These are phyloP conservation scores for Standfussiana lucernea DNA, from an alignment of 2,888 invertebrate genomes.

Conservation along the genomic window DNA sequence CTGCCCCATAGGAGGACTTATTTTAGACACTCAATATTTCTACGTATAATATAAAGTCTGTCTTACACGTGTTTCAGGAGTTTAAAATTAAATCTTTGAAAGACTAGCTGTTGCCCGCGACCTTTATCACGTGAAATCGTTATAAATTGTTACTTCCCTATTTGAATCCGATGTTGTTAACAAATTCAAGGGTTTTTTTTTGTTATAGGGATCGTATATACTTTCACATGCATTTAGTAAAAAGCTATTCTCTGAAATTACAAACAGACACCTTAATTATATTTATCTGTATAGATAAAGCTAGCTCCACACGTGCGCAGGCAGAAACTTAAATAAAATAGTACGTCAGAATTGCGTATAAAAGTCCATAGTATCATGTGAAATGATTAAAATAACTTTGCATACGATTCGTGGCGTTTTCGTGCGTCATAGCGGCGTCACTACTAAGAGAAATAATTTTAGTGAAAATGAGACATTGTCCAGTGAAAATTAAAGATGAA, in stretches of 20 bases:
- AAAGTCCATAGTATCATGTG: slow-evolving; percentile 14
- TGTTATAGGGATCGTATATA: no score
- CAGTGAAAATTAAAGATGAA: background rate
- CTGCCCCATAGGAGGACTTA: background rate
- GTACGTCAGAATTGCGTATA: background rate
- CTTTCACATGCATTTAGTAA: no score
- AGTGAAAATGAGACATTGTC: background rate
- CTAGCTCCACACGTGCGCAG: slow-evolving; percentile 4
- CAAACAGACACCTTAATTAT: no score
- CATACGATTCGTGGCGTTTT: slow-evolving; percentile 17
- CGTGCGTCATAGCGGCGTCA: slow-evolving; percentile 1
- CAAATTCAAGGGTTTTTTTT: no score
- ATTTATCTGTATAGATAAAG: background rate
- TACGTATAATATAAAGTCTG: background rate
- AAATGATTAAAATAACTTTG: slow-evolving; percentile 49
- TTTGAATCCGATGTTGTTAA: no score
- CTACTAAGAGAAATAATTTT: background rate
- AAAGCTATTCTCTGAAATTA: no score
- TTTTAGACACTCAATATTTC: slow-evolving; percentile 2
- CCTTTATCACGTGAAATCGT: no score
- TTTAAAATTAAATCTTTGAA: background rate
- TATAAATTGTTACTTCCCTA: no score
- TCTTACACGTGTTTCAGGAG: background rate
- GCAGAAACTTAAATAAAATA: slow-evolving; percentile 33
- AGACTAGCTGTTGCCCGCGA: no score